A percentile compares a stretch with the other conserved stretches of the same genome.
phyloP scores from a whole-genome alignment of 2,113 vertebrate genomes.

The Coreoperca whiteheadi region DNA sequence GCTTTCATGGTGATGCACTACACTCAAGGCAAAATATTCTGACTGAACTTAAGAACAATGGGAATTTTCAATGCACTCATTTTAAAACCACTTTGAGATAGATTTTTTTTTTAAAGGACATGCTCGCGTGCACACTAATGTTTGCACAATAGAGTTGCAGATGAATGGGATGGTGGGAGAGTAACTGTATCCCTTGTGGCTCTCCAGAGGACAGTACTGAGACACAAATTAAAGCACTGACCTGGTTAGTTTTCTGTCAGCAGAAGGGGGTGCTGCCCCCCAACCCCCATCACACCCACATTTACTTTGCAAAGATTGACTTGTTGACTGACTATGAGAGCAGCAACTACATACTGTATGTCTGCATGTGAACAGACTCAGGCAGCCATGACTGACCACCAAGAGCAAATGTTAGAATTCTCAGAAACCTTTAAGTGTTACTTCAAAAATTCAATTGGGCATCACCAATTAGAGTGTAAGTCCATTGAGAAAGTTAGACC shows the following conservation, averaged over 20 bases:
- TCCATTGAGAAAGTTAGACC: background rate
- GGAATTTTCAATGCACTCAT: slow-evolving; percentile 46
- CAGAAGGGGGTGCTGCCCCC: slow-evolving; percentile 40
- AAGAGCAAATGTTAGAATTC: background rate
- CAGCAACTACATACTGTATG: slow-evolving; percentile 3
- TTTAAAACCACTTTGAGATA: slow-evolving; percentile 42
- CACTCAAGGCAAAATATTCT: slow-evolving; percentile 38
- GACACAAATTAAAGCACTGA: slow-evolving; percentile 74
- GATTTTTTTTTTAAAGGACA: slow-evolving; percentile 4
- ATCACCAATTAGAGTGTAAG: background rate
- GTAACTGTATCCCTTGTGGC: slow-evolving; percentile 70
- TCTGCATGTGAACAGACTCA: background rate
- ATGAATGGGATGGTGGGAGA: slow-evolving; percentile 58
- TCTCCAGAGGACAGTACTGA: slow-evolving; percentile 55
- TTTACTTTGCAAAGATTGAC: slow-evolving; percentile 62
- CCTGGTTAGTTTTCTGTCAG: slow-evolving; percentile 72
- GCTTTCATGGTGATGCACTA: slow-evolving; percentile 47
- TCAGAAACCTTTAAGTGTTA: background rate
- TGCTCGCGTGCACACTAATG: background rate
- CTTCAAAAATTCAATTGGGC: background rate
- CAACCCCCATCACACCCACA: slow-evolving; percentile 24
- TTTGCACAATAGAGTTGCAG: slow-evolving; percentile 17
- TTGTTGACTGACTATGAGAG: slow-evolving; percentile 40
- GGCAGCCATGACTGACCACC: background rate
- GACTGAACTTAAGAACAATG: slow-evolving; percentile 50